phyloP scores from a whole-genome alignment of 2,113 vertebrate genomes.

The Junco hyemalis region DNA sequence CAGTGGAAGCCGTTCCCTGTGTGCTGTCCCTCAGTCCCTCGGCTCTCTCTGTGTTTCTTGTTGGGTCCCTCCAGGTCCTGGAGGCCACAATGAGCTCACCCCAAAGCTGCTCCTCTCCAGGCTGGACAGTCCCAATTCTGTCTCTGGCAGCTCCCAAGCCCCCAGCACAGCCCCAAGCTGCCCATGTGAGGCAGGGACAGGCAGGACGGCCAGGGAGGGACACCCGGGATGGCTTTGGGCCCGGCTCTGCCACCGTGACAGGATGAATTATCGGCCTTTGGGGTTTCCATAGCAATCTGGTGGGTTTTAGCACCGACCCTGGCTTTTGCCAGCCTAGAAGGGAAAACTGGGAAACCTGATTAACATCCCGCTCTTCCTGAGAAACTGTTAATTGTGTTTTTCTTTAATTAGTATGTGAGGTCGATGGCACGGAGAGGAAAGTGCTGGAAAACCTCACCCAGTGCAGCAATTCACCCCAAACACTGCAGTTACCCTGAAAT shows the following conservation, averaged over 20 bases:
- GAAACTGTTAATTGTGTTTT: neutral
- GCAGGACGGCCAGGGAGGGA: fast-evolving
- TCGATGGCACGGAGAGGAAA: neutral
- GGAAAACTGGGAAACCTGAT: neutral
- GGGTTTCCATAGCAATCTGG: neutral
- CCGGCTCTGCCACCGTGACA: fast-evolving
- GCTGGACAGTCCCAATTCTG: neutral
- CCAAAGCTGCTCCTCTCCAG: neutral
- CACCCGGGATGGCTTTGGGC: neutral
- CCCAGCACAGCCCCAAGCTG: neutral
- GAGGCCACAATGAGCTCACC: neutral
- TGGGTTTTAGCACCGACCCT: neutral
- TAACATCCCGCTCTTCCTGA: neutral
- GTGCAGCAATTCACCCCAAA: fast-evolving
- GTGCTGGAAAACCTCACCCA: neutral
- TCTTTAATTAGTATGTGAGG: neutral
- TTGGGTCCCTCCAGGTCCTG: neutral
- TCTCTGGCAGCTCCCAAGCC: neutral
- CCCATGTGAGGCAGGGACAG: neutral
- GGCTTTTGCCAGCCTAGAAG: neutral
- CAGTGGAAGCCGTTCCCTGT: neutral
- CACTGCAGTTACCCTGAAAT: neutral
- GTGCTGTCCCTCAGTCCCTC: neutral
- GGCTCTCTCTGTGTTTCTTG: neutral
- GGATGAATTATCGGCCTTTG: neutral